Evolutionary conservation across 2,113 vertebrate genomes (phyloP).

Genomic region (Castor canadensis): DNA sequence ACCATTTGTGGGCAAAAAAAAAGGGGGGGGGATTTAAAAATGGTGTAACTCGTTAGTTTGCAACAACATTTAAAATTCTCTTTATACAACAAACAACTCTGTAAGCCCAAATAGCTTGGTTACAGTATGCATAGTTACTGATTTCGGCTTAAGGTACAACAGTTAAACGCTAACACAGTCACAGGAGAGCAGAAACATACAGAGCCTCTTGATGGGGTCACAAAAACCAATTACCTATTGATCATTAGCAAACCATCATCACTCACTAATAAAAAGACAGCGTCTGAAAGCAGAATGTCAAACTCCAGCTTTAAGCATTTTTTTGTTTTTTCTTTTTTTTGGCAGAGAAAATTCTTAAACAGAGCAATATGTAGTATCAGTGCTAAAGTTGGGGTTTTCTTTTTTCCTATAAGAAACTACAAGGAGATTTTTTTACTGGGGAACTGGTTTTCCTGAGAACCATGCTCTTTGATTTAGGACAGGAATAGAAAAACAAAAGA

Average conservation of each 20-base stretch:
- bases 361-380: slow-evolving; percentile 96
- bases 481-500: slow-evolving; percentile 93
- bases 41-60: slow-evolving; percentile 89
- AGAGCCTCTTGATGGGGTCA: slow-evolving; percentile 87
- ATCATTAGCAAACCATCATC: slow-evolving; percentile 89
- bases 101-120: slow-evolving; percentile 92
- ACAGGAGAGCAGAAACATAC: slow-evolving; percentile 85
- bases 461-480: slow-evolving; percentile 98
- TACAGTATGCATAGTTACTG: slow-evolving; percentile 99
- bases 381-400: slow-evolving; percentile 95
- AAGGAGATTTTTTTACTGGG: slow-evolving; percentile 87
- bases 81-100: slow-evolving; percentile 88
- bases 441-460: slow-evolving; percentile 99
- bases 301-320: slow-evolving; percentile 95
- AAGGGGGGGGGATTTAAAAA: slow-evolving; percentile 76
- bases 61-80: slow-evolving; percentile 91
- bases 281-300: slow-evolving; percentile 93
- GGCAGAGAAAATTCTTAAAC: slow-evolving; percentile 95
- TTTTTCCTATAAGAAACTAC: slow-evolving; percentile 95
- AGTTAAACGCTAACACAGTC: slow-evolving; percentile 89
- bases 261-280: slow-evolving; percentile 92
- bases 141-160: slow-evolving; percentile 91
- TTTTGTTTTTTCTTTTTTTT: slow-evolving; percentile 96
- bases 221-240: slow-evolving; percentile 84
- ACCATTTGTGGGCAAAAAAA: slow-evolving; percentile 93